Base-by-base conservation (phyloP, 1,140 invertebrate genomes). In the Panagrolaimus sp. region DNA sequence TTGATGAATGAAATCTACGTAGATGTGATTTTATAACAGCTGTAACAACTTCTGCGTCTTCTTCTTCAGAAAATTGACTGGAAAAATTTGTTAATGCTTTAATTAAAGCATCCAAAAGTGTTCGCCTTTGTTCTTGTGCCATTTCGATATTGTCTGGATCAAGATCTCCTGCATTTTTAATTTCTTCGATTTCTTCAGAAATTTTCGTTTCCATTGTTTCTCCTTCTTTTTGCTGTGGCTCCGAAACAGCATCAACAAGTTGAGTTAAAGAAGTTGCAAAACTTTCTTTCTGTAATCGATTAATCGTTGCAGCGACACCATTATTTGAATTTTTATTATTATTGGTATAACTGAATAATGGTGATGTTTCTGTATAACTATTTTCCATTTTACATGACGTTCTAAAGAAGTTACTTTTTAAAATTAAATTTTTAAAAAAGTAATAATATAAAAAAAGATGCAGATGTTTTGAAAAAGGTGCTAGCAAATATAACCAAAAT, bases 331-430 rank as follows among this genome's bases (percentile, higher is more conserved):
- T 57, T 57, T 27, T 57, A 16, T 57, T 57, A 57, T 57, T 57
- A 57, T 57, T 57, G 20, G 27, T 27, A 16, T 20, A 57, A 4
- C 20, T 25, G 51, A 57, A 57, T 27, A 57, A 57, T 57, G 51
- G 51, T 27, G 51, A 57, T 57, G 51, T 57, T 16, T 57, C 51
- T 11, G 51, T 57, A 57, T 25, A 57, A 57, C 51, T 57, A 27
- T 57, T 57, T 57, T 57, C 51, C 51, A 57, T 57, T 57, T 57
- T 57, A 27, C 27, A 25, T 57, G 51, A 57, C 51, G 51, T 57
- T 27, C 51, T 57, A 20, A 51, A 57, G 27, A 53, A 57, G 27
- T 25, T 20, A 27, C 2, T 57, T 57, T 13, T 20, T 38, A 38
- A 38, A 38, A 38, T 4, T 38, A 38, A 38, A 38, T 4, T 38